A percentile compares a stretch with the other conserved stretches of the same genome.
phyloP scores from a whole-genome alignment of 2,888 invertebrate species.

The Harmothoe impar region DNA sequence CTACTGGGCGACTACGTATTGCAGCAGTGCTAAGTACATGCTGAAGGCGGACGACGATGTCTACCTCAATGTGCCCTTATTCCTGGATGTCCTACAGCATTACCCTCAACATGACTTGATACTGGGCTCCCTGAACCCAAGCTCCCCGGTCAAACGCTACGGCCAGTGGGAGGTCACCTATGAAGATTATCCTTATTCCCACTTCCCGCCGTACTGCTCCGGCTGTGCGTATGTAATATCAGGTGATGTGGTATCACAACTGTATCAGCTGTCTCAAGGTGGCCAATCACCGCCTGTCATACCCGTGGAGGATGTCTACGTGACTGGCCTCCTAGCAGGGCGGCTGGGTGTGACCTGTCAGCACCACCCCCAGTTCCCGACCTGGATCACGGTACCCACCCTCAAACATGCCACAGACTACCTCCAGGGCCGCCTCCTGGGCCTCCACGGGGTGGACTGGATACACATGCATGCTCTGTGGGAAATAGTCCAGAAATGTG shows the following conservation, averaged over 20 bases:
- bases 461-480: constrained; percentile 2
- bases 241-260: not conserved
- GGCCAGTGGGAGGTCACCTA: constrained; percentile 54
- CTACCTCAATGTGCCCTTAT: constrained; percentile 36
- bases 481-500: not conserved
- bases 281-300: not conserved
- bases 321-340: constrained; percentile 38
- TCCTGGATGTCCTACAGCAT: not conserved
- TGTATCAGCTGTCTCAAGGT: constrained; percentile 19
- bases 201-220: constrained; percentile 57
- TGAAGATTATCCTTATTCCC: constrained; percentile 30
- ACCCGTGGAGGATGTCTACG: constrained; percentile 56
- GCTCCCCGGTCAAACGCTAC: constrained; percentile 41
- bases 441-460: constrained; percentile 34
- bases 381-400: constrained; percentile 48
- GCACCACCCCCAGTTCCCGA: constrained; percentile 49
- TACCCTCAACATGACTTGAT: not conserved
- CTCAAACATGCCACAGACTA: not conserved
- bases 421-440: not conserved
- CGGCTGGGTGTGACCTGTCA: constrained; percentile 1
- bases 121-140: constrained; percentile 15
- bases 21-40: constrained; percentile 45
- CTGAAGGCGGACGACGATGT: constrained; percentile 62
- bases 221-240: constrained; percentile 44
- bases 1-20: constrained; percentile 29